Evolutionary conservation across 2,113 vertebrate genomes (phyloP).

Genomic region (Lepus europaeus): DNA sequence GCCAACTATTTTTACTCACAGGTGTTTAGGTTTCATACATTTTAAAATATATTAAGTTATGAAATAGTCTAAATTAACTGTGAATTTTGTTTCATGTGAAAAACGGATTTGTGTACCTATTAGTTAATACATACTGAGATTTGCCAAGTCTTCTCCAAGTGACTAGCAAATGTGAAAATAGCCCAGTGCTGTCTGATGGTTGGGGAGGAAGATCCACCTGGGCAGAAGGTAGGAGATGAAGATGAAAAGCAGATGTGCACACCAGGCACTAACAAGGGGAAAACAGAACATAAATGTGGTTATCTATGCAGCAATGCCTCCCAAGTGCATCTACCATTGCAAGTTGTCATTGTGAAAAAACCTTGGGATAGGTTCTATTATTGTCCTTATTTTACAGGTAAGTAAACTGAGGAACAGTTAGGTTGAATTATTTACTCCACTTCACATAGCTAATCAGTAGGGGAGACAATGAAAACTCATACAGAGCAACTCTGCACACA

Average conservation of each 20-base stretch:
- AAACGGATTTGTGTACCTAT: neutral
- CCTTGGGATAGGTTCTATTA: rapidly evolving
- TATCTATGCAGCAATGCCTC: neutral
- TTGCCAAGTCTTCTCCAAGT: neutral
- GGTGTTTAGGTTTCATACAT: neutral
- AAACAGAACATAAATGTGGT: neutral
- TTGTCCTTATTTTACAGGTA: neutral
- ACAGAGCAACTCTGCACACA: neutral
- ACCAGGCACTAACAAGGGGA: neutral
- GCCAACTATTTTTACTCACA: neutral
- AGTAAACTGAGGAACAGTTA: neutral
- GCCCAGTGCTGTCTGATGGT: neutral
- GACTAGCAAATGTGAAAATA: neutral
- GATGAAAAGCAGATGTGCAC: neutral
- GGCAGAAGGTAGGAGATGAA: neutral
- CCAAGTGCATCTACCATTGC: neutral
- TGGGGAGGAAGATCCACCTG: neutral
- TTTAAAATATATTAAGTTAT: neutral
- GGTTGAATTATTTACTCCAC: neutral
- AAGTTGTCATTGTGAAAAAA: neutral
- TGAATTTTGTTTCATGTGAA: neutral
- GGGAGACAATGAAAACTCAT: neutral
- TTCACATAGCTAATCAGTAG: neutral
- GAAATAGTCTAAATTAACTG: neutral
- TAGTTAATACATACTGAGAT: neutral